phyloP scores from a whole-genome alignment of 2,888 invertebrate genomes.

The Calephelis perditalis region DNA sequence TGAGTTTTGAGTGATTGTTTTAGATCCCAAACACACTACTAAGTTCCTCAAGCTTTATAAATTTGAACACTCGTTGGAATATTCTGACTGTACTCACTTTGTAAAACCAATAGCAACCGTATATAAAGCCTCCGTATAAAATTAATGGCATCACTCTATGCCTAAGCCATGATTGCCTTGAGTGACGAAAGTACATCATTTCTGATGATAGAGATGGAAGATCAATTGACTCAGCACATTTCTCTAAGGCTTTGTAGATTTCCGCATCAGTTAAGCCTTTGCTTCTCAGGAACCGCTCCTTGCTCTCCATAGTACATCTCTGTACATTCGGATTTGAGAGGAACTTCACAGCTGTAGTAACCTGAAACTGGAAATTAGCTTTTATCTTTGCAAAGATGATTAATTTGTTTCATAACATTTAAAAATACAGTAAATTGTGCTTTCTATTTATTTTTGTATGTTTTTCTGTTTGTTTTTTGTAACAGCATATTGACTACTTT shows the following conservation, averaged over 20 bases:
- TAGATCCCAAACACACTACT: no score
- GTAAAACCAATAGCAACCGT: slow-evolving; percentile 89
- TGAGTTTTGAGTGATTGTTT: no score
- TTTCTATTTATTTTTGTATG: no score
- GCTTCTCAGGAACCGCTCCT: slow-evolving; percentile 86
- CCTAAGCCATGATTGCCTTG: slow-evolving; percentile 70
- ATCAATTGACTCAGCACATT: slow-evolving; percentile 71
- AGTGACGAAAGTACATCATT: slow-evolving; percentile 57
- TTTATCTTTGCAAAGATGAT: slow-evolving; percentile 16
- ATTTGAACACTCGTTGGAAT: not conserved
- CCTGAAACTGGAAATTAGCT: slow-evolving; percentile 68
- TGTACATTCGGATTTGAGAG: slow-evolving; percentile 91
- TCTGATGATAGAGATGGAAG: slow-evolving; percentile 60
- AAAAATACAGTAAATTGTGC: no score
- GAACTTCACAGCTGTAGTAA: slow-evolving; percentile 91
- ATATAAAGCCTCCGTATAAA: slow-evolving; percentile 86
- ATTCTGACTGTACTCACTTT: slow-evolving; percentile 76
- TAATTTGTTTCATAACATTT: not conserved
- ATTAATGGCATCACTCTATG: slow-evolving; percentile 85
- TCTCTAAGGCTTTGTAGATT: slow-evolving; percentile 85
- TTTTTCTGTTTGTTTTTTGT: no score
- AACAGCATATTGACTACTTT: no score
- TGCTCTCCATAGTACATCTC: slow-evolving; percentile 85
- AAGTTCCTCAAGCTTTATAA: no score
- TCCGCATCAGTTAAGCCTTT: slow-evolving; percentile 88